Base-by-base conservation (phyloP, 2,888 invertebrate species). In the Cataglyphis cursor region DNA sequence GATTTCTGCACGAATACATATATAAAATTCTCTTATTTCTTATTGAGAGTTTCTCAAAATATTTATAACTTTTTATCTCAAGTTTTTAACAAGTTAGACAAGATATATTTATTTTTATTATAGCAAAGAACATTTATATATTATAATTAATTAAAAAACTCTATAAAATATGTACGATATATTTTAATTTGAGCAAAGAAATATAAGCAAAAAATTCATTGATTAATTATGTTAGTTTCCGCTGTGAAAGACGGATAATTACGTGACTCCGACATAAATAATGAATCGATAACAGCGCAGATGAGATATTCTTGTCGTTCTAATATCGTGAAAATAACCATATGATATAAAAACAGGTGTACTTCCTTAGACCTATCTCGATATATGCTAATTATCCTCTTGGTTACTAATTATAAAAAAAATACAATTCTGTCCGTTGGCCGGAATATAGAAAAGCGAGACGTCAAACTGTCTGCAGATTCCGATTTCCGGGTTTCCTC, bases 331-430 rank as follows among this genome's bases (percentile, higher is more conserved):
- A 83, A 85, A 88, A 82, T 84, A 88, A 44, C 28, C n/a, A 10
- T 48, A 18, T 38, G 65, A 44, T 44, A 76, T 48, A 72, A 54
- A 78, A 82, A 72, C 48, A 59, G 9, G 35, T 68, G 35, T 18
- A 31, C 59, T 48, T 48, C 15, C 28, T 31, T 44, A 35, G 15
- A 9, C 51, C 76, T 31, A 51, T 62, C 62, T 48, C 76, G 85
- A 83, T 89, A 85, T 88, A 91, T 88, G 87, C 88, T 89, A 88
- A 90, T 91, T 88, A 87, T 83, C 78, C 83, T 84, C 85, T 90
- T 85, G 88, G 88, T 89, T 86, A 87, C 83, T 87, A 89, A 90
- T 89, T 89, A 87, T 81, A 73, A 83, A 86, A 86, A 24, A 74
- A 83, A 48, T 74, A 57, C 68, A 78, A 81, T 62, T 41, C 62